These are phyloP conservation scores for Drosophila mimetica DNA, from an alignment of 2,888 invertebrate genomes.

Conservation along the genomic window DNA sequence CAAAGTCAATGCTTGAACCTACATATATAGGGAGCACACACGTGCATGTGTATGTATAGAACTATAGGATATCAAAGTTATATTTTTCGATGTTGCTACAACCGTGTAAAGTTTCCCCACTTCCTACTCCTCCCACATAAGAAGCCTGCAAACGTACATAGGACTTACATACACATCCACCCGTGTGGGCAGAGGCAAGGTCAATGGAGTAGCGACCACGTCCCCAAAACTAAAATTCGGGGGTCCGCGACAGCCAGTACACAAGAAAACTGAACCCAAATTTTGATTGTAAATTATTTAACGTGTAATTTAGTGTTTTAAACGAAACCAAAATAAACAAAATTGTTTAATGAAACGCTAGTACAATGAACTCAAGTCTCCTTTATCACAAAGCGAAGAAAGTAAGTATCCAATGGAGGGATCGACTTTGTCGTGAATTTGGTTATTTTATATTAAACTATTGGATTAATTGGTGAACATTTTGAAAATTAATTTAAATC, in stretches of 20 bases:
- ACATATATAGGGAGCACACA: slow-evolving; percentile 36
- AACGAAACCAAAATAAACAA: slow-evolving; percentile 54
- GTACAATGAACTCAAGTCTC: slow-evolving; percentile 20
- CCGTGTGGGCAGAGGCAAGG: slow-evolving; percentile 13
- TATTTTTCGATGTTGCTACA: slow-evolving; percentile 52
- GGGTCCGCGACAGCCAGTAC: slow-evolving; percentile 20
- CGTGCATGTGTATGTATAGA: slow-evolving; percentile 53
- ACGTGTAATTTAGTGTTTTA: slow-evolving; percentile 53
- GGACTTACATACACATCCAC: slow-evolving; percentile 23
- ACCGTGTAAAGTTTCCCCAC: slow-evolving; percentile 38
- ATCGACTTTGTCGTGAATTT: too few species aligned
- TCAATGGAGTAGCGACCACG: slow-evolving; percentile 16
- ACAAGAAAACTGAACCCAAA: slow-evolving; percentile 41
- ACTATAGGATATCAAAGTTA: slow-evolving; percentile 55
- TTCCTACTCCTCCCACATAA: neutral
- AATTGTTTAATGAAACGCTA: slow-evolving; percentile 51
- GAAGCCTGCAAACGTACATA: neutral
- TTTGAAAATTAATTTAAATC: too few species aligned
- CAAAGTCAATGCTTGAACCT: slow-evolving; percentile 37
- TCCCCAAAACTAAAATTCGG: neutral
- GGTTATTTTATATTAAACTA: too few species aligned
- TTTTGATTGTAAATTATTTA: slow-evolving; percentile 73
- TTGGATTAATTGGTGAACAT: too few species aligned
- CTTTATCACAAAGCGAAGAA: neutral
- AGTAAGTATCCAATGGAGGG: neutral